Percentiles rank a stretch among this genome's conserved stretches.
These are phyloP conservation scores for Talpa occidentalis DNA, from an alignment of 2,113 vertebrate genomes.

Conservation along the genomic window DNA sequence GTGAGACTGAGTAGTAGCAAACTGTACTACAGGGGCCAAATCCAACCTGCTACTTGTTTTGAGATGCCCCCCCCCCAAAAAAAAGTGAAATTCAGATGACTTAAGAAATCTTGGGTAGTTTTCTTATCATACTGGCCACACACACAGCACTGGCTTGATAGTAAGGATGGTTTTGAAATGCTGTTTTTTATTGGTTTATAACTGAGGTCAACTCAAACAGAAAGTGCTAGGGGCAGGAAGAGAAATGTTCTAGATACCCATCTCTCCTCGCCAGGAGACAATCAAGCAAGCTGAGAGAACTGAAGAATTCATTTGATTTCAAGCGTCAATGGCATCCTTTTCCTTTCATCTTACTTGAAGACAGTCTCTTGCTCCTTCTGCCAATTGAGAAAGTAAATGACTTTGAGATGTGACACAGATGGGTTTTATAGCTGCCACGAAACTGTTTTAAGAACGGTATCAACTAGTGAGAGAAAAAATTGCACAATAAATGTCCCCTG, in stretches of 20 bases:
- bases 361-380: conserved; percentile 1
- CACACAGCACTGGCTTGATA: background rate
- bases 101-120: background rate
- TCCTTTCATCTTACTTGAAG: background rate
- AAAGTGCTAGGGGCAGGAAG: background rate
- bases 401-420: conserved; percentile 16
- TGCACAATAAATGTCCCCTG: conserved; percentile 33
- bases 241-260: background rate
- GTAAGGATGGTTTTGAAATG: background rate
- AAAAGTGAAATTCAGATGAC: background rate
- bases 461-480: conserved; percentile 47
- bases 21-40: no score
- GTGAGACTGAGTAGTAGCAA: no score
- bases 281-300: background rate
- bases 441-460: conserved; percentile 45
- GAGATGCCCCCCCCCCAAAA: no score
- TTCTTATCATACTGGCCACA: background rate
- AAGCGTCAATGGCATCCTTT: background rate
- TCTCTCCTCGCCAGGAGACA: background rate
- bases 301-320: background rate
- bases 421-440: conserved; percentile 25
- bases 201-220: background rate
- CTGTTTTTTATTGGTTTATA: background rate
- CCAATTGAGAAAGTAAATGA: conserved; percentile 39
- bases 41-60: no score